Percentiles rank a stretch among this genome's conserved stretches.
Conservation (phyloP, 2,888 invertebrate genomes). For the Mayetiola destructor region DNA sequence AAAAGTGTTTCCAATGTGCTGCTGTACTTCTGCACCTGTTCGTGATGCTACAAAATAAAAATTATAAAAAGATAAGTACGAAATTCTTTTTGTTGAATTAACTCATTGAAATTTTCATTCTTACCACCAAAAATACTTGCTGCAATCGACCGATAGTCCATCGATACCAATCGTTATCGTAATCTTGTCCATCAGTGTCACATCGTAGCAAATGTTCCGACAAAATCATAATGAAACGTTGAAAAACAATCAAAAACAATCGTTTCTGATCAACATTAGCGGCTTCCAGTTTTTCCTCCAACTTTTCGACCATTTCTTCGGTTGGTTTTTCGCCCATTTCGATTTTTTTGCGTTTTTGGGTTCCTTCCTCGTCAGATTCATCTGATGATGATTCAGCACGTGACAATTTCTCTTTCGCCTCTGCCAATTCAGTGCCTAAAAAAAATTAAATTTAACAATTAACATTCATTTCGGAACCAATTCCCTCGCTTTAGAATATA, state of each 20-base stretch:
- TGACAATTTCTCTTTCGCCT: conserved; percentile 74
- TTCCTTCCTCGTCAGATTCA: conserved; percentile 64
- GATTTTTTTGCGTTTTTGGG: conserved; percentile 37
- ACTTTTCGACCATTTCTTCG: conserved; percentile 67
- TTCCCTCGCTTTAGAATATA: background rate
- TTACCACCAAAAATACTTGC: conserved; percentile 86
- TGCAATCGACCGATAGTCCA: conserved; percentile 90
- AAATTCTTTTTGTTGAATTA: background rate
- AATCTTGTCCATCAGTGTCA: conserved; percentile 86
- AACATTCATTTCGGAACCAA: background rate
- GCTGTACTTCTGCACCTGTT: conserved; percentile 94
- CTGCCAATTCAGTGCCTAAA: conserved; percentile 57
- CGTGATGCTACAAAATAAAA: conserved; percentile 68
- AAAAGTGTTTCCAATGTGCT: conserved; percentile 86
- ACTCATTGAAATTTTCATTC: conserved; percentile 23
- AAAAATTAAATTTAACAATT: conserved; percentile 10
- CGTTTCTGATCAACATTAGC: conserved; percentile 95
- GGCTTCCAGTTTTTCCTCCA: conserved; percentile 89
- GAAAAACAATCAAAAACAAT: conserved; percentile 91
- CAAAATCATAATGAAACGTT: conserved; percentile 94
- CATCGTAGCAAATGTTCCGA: conserved; percentile 88
- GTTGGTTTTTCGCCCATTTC: conserved; percentile 42
- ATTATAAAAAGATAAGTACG: conserved; percentile 14
- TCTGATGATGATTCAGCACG: conserved; percentile 68
- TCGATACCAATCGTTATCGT: conserved; percentile 88